These are phyloP conservation scores for Drosophila sulfurigaster DNA, from an alignment of 1,140 invertebrate species.

Conservation along the genomic window DNA sequence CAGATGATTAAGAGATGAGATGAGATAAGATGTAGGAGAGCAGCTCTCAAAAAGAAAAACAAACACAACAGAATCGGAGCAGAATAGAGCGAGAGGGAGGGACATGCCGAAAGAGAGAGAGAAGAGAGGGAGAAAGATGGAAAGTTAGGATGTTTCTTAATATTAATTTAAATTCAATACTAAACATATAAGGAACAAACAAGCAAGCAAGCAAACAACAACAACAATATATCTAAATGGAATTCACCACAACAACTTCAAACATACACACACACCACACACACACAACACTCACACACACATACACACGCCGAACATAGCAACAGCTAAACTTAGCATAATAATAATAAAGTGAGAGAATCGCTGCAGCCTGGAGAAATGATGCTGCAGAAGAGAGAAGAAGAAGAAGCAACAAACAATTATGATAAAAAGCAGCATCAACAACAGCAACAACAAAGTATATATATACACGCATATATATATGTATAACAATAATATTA, in stretches of 20 bases:
- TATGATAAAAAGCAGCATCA: conserved; percentile 16
- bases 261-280: conserved; percentile 25
- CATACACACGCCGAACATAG: conserved; percentile 20
- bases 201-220: conserved; percentile 21
- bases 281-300: conserved; percentile 25
- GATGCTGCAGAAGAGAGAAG: not conserved
- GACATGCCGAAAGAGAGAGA: not conserved
- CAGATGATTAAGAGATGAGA: not conserved
- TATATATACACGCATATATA: conserved; percentile 21
- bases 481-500: conserved; percentile 37
- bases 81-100: not conserved
- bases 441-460: conserved; percentile 18
- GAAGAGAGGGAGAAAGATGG: not conserved
- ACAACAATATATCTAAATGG: conserved; percentile 50
- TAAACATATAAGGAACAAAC: conserved; percentile 68
- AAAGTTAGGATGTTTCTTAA: conserved; percentile 69
- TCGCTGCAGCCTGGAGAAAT: conserved; percentile 2
- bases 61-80: conserved; percentile 1
- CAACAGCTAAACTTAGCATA: conserved; percentile 69
- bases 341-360: conserved; percentile 55
- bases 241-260: conserved; percentile 42
- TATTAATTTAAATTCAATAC: conserved; percentile 79
- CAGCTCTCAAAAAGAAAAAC: conserved; percentile 5
- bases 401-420: conserved; percentile 41
- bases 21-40: conserved; percentile 16